Percentiles rank a stretch among this genome's conserved stretches.
Conservation (phyloP, 2,797 vertebrate genomes). For the Neomorphus geoffroyi region DNA sequence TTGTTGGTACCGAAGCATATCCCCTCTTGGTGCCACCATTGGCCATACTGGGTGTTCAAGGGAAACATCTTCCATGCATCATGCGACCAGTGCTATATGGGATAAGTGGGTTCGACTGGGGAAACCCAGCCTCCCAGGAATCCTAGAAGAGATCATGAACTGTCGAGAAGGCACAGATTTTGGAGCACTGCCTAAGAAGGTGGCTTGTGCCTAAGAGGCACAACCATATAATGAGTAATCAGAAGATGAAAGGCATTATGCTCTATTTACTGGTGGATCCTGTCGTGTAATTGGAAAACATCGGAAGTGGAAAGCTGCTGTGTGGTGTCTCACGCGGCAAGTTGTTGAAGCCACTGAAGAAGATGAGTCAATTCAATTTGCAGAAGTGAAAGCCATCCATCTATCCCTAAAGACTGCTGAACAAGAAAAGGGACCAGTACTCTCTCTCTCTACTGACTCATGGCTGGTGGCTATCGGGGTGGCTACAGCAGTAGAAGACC, state of each 20-base stretch:
- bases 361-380: neutral
- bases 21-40: neutral
- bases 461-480: neutral
- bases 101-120: neutral
- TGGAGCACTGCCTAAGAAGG: neutral
- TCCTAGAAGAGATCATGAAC: neutral
- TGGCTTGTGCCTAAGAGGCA: neutral
- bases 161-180: neutral
- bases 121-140: neutral
- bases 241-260: neutral
- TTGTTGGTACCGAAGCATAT: neutral
- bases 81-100: neutral
- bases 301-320: neutral
- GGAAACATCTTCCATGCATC: neutral
- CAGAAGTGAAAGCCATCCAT: neutral
- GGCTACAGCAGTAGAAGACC: neutral
- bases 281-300: neutral
- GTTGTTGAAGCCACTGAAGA: neutral
- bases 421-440: neutral
- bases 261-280: neutral
- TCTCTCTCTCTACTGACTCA: neutral
- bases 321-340: neutral
- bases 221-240: neutral
- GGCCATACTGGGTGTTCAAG: neutral
- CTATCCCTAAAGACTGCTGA: neutral